phyloP scores from a whole-genome alignment of 2,888 invertebrate genomes.

The Callosobruchus maculatus region DNA sequence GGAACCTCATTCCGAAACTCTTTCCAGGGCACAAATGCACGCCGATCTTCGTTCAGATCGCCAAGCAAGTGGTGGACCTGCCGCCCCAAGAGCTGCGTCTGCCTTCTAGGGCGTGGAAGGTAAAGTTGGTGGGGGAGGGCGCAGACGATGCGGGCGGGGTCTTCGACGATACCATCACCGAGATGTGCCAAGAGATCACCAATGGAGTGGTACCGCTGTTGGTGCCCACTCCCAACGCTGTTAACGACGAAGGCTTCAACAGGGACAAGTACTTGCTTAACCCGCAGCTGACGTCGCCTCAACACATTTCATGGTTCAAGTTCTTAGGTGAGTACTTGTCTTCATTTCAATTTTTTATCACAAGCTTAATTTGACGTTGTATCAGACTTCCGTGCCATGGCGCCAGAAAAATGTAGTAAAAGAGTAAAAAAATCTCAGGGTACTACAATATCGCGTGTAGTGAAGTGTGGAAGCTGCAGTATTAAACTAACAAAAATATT shows the following conservation, averaged over 20 bases:
- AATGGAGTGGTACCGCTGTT: conserved; percentile 56
- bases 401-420: too few species aligned
- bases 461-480: too few species aligned
- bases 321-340: conserved; percentile 53
- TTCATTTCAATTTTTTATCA: not conserved
- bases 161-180: conserved; percentile 66
- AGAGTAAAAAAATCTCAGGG: too few species aligned
- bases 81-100: conserved; percentile 56
- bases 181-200: conserved; percentile 63
- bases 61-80: conserved; percentile 59
- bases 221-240: conserved; percentile 60
- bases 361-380: too few species aligned
- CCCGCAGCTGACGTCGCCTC: conserved; percentile 54
- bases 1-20: not conserved
- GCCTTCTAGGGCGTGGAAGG: conserved; percentile 64
- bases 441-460: too few species aligned
- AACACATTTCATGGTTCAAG: conserved; percentile 57
- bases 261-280: conserved; percentile 60
- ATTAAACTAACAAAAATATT: too few species aligned
- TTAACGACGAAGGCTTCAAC: conserved; percentile 61
- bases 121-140: conserved; percentile 62
- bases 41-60: conserved; percentile 61
- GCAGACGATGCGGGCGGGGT: conserved; percentile 69
- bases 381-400: too few species aligned
- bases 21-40: conserved; percentile 50